phyloP scores from a whole-genome alignment of 2,888 invertebrate species.

The Drosophila silvestris region DNA sequence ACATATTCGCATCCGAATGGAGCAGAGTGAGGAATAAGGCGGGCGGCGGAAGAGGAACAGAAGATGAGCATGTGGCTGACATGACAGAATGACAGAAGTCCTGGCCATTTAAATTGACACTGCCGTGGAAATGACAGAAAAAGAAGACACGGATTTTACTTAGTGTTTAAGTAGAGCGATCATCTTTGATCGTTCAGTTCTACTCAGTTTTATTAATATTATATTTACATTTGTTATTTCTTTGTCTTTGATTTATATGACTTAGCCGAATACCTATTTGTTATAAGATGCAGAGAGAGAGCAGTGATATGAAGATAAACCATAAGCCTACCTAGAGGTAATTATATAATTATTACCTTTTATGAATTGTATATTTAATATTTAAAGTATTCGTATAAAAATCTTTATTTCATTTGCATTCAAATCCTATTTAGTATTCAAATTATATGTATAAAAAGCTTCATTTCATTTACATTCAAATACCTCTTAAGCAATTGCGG shows the following conservation, averaged over 20 bases:
- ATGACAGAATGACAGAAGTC: conserved; percentile 26
- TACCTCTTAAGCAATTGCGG: neutral
- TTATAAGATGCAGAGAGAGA: neutral
- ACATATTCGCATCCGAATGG: neutral
- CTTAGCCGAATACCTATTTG: neutral
- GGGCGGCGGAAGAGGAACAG: neutral
- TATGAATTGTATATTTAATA: neutral
- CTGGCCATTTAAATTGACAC: conserved; percentile 34
- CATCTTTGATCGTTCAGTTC: neutral
- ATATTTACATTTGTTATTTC: neutral
- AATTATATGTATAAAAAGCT: neutral
- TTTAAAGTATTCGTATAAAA: neutral
- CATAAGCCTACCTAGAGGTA: neutral
- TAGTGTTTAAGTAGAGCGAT: neutral
- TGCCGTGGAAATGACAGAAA: neutral
- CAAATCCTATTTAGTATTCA: neutral
- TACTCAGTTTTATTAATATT: neutral
- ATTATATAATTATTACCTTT: neutral
- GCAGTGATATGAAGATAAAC: neutral
- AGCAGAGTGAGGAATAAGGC: neutral
- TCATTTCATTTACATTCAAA: neutral
- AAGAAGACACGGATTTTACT: neutral
- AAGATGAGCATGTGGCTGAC: conserved; percentile 14
- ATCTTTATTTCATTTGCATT: neutral
- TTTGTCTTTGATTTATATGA: neutral